These are phyloP conservation scores for Mycetomoellerius zeteki DNA, from an alignment of 1,140 invertebrate genomes.

Conservation along the genomic window DNA sequence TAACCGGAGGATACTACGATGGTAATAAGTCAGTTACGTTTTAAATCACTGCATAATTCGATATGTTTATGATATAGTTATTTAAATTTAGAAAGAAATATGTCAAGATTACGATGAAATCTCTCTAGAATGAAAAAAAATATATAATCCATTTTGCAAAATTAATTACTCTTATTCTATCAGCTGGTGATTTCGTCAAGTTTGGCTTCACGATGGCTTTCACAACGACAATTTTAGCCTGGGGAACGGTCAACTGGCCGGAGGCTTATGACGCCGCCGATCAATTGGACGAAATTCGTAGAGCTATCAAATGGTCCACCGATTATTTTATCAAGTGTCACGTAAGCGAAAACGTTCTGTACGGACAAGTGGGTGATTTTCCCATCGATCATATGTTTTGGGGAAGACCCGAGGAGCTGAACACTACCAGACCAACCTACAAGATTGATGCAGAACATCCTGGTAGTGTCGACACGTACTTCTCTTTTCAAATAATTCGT, in stretches of 20 bases:
- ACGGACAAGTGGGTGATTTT: slow-evolving; percentile 89
- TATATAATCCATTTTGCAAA: not conserved
- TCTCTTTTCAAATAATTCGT: not conserved
- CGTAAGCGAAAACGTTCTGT: slow-evolving; percentile 87
- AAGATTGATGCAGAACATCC: slow-evolving; percentile 88
- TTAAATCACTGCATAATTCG: not conserved
- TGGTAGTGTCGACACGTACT: slow-evolving; percentile 77
- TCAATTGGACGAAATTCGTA: slow-evolving; percentile 84
- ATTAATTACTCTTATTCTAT: not conserved
- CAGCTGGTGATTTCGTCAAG: slow-evolving; percentile 90
- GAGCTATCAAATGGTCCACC: slow-evolving; percentile 88
- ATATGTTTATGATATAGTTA: not conserved
- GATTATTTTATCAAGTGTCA: slow-evolving; percentile 90
- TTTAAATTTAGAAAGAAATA: not conserved
- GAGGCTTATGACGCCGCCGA: slow-evolving; percentile 86
- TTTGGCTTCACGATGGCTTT: slow-evolving; percentile 90
- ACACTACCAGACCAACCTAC: slow-evolving; percentile 88
- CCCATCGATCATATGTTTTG: slow-evolving; percentile 87
- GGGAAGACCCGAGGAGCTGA: slow-evolving; percentile 89
- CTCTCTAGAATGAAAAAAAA: not conserved
- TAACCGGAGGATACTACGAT: slow-evolving; percentile 91
- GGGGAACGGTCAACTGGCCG: slow-evolving; percentile 88
- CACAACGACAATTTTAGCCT: slow-evolving; percentile 88
- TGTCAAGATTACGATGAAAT: not conserved
- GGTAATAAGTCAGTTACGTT: slow-evolving; percentile 81